Percentiles rank a stretch among this genome's conserved stretches.
Conservation (phyloP, 2,888 invertebrate genomes). For the Temnothorax ravouxi region DNA sequence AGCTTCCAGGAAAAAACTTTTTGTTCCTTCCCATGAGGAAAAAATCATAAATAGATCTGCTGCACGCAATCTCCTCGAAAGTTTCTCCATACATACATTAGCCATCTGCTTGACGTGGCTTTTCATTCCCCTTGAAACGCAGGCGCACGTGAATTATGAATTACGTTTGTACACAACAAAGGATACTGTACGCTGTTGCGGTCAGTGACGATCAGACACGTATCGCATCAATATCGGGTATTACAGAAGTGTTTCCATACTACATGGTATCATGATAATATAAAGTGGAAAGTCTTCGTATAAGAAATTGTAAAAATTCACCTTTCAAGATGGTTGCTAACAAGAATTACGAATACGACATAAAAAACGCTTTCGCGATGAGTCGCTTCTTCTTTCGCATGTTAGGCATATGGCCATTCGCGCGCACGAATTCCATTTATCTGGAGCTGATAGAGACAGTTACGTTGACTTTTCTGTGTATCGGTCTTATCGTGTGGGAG, state of each 20-base stretch:
- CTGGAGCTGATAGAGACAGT: background rate
- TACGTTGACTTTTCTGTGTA: slow-evolving; percentile 44
- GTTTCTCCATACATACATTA: background rate
- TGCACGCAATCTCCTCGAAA: slow-evolving; percentile 4
- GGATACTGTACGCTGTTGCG: background rate
- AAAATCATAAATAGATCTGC: background rate
- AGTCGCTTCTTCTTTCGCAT: slow-evolving; percentile 15
- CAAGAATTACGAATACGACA: slow-evolving; percentile 39
- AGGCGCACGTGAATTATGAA: background rate
- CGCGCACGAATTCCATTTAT: background rate
- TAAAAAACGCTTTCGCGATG: slow-evolving; percentile 1
- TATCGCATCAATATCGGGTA: background rate
- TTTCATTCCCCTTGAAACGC: background rate
- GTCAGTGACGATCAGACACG: background rate
- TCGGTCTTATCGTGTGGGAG: slow-evolving; percentile 59
- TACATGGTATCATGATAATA: background rate
- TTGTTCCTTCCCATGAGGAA: background rate
- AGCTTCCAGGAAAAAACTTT: background rate
- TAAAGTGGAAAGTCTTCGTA: background rate
- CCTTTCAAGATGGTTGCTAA: background rate
- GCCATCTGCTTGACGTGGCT: slow-evolving; percentile 4
- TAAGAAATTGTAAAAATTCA: background rate
- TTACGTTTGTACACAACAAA: background rate
- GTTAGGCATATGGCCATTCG: slow-evolving; percentile 58
- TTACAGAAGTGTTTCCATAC: background rate